Evolutionary conservation across 2,113 vertebrate genomes (phyloP), one percentile per base, ranked within the genome.

Genomic region (Cardinalis cardinalis): DNA sequence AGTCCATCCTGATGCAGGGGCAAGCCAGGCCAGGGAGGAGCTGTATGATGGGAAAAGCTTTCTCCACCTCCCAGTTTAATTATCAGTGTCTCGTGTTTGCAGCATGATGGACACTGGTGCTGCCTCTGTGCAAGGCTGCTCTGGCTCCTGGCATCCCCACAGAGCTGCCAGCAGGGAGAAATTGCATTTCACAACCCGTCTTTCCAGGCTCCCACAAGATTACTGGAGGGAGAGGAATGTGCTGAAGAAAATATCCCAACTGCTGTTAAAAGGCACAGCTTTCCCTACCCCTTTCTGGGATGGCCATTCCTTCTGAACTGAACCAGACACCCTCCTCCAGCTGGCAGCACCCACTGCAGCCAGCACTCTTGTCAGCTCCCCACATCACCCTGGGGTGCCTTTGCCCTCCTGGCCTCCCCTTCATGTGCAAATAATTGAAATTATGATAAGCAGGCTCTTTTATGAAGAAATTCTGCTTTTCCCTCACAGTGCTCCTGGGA

Each of bases 221-320:
- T 88, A 71, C 58, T 93, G 86, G 53, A 94, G 73, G 34, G 72
- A 84, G 79, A 90, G 69, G 90, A 95, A 95, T 93, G 90, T 87
- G 86, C 53, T 0, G 15, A 43, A 65, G 86, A 88, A 91, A 92
- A 96, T 65, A 91, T 49, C 83, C 90, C 88, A 94, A 89, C 53
- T 94, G 84, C 69, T 95, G 86, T 51, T 78, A 95, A 90, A 94
- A 96, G 87, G 69, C 95, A 75, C 6, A 28, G 56, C 28, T 87
- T 93, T 81, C 77, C 69, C 41, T 89, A 31, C 31, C n/a, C 48
- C 31, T 93, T 86, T 74, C 61, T 4, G 23, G 52, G 52, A 59
- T 14, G 7, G 15, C 36, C 24, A 0, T 93, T 88, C 76, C 25
- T 72, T 53, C 31, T 38, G 38, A 38, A 31, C n/a, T 17, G 2